Base-by-base conservation (phyloP, 2,797 vertebrate genomes). In the Cyclopterus lumpus region DNA sequence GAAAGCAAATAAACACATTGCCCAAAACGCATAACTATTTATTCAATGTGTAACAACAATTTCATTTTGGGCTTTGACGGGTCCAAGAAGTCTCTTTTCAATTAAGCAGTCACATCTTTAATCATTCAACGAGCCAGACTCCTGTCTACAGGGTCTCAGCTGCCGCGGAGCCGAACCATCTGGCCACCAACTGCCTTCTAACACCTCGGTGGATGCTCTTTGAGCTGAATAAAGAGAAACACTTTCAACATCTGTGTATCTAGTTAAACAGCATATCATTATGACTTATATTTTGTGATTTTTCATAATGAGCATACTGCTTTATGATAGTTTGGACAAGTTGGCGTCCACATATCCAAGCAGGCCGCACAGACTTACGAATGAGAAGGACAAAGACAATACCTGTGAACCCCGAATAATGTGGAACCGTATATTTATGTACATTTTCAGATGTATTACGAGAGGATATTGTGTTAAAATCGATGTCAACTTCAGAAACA, bases 161-260 rank as follows among this genome's bases (percentile, higher is more conserved):
- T 51, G 28, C 57, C 6, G 66, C 5, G 6, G 32, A 16, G 49
- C 66, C 8, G 20, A 63, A 62, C 73, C 75, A 76, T 80, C 71
- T 80, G 84, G 51, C 38, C 32, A 20, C 54, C 44, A 63, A 67
- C 42, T 51, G 26, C 42, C 58, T 62, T 49, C 14, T 6, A n/a
- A 62, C 55, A 62, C 62, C 49, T 42, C 28, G 15, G 30, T 15
- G 61, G 32, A 64, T 14, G 9, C 16, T 51, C 9, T 64, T 66
- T 46, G 20, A 66, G 22, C 22, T 20, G 57, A 55, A 62, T 32
- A 34, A 38, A 38, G 11, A 36, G 30, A 55, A 66, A 78, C 12
- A 5, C 34, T 16, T 36, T 22, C 10, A 53, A 11, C 4, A 36
- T 36, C 46, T 44, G 38, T 62, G 24, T 14, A 22, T 32, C 53